phyloP scores from a whole-genome alignment of 23 tunicate species.

The Phallusia fumigata region DNA sequence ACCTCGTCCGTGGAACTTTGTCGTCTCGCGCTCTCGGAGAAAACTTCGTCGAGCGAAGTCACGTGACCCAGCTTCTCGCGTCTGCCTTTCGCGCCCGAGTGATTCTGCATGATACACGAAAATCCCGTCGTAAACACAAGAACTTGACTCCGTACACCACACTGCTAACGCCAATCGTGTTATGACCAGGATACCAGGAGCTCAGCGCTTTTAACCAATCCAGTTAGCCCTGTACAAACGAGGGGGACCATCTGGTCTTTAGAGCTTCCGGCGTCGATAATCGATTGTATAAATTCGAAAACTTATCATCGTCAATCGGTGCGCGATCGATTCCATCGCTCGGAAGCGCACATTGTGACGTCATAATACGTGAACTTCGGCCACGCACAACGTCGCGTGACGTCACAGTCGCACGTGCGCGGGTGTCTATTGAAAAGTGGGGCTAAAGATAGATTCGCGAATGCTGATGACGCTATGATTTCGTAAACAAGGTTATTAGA shows the following conservation, averaged over 20 bases:
- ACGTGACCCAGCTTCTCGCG: conserved; percentile 40
- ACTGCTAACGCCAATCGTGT: too few relatives aligned
- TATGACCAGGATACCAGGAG: too few relatives aligned
- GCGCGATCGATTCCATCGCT: conserved; percentile 1
- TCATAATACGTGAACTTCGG: background rate
- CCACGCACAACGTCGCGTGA: too few relatives aligned
- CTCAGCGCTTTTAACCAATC: background rate
- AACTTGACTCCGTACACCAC: too few relatives aligned
- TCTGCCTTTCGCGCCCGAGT: background rate
- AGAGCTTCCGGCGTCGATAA: conserved; percentile 7
- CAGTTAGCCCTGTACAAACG: background rate
- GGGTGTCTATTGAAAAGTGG: too few relatives aligned
- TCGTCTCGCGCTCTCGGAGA: conserved; percentile 18
- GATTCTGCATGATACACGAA: background rate
- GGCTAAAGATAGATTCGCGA: too few relatives aligned
- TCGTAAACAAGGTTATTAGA: too few relatives aligned
- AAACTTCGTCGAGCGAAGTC: conserved; percentile 48
- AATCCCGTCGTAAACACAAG: too few relatives aligned
- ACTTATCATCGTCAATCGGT: background rate
- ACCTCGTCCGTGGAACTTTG: background rate
- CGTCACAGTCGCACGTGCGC: too few relatives aligned
- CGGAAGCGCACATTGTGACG: background rate
- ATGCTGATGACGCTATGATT: too few relatives aligned
- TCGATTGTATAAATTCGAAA: conserved; percentile 6
- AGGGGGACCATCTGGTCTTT: background rate